These are phyloP conservation scores for Tachuris rubrigastra DNA, from an alignment of 2,113 vertebrate genomes.

Conservation along the genomic window DNA sequence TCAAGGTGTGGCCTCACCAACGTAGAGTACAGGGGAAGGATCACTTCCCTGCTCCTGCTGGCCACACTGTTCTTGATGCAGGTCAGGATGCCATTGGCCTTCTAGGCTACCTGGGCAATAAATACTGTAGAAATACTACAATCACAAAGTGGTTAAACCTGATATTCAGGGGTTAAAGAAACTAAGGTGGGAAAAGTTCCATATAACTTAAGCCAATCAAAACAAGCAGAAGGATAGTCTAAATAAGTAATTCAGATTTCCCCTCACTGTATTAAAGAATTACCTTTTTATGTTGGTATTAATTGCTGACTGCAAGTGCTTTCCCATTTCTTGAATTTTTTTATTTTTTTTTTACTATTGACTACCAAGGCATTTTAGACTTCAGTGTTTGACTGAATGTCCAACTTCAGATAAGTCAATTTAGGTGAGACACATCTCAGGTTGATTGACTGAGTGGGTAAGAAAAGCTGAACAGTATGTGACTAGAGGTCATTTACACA, in stretches of 20 bases:
- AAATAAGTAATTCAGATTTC: not conserved
- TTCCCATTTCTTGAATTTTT: accelerated
- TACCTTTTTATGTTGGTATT: not conserved
- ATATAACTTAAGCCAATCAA: not conserved
- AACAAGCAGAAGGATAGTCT: not conserved
- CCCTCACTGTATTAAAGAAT: not conserved
- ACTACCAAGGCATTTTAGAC: not conserved
- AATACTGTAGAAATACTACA: not conserved
- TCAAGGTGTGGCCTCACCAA: no score
- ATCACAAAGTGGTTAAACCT: not conserved
- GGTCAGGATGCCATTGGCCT: no score
- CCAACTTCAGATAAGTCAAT: constrained; percentile 9
- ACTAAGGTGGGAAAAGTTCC: not conserved
- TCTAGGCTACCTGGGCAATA: no score
- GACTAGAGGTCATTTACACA: not conserved
- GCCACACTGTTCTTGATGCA: no score
- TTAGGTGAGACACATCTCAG: not conserved
- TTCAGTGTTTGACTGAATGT: not conserved
- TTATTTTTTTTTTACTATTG: not conserved
- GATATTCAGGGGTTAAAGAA: not conserved
- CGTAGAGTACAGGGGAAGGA: no score
- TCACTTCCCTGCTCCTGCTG: no score
- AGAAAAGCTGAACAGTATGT: not conserved
- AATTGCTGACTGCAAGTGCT: not conserved
- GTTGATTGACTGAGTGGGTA: not conserved